Conservation (phyloP, 2,888 invertebrate genomes). For the Brachypterus glaber region DNA sequence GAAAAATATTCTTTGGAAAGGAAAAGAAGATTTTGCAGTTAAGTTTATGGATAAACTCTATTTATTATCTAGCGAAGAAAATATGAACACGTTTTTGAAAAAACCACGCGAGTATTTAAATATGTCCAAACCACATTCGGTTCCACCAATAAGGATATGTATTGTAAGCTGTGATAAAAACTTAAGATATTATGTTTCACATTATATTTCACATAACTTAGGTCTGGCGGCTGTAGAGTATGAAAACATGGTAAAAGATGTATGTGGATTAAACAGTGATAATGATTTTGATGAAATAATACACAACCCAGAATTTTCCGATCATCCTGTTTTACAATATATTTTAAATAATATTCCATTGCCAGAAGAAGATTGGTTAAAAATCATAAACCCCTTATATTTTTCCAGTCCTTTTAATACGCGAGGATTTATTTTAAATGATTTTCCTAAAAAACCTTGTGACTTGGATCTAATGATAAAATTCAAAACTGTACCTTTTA, state of each 20-base stretch:
- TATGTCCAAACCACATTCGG: background rate
- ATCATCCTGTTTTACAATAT: constrained; percentile 37
- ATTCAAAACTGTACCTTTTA: constrained; percentile 46
- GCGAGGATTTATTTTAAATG: constrained; percentile 51
- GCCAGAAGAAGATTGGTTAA: constrained; percentile 38
- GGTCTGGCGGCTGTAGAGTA: constrained; percentile 48
- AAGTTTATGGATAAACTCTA: constrained; percentile 48
- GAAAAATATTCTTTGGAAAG: constrained; percentile 49
- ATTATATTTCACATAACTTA: constrained; percentile 45
- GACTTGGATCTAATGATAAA: constrained; percentile 48
- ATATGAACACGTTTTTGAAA: constrained; percentile 43
- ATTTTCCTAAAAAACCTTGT: constrained; percentile 48
- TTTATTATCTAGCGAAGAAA: constrained; percentile 44
- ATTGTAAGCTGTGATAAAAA: constrained; percentile 45
- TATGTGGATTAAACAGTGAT: constrained; percentile 13
- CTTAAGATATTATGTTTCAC: constrained; percentile 46
- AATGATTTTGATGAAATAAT: constrained; percentile 17
- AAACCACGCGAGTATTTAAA: constrained; percentile 45
- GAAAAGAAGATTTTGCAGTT: constrained; percentile 47
- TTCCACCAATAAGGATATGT: constrained; percentile 8
- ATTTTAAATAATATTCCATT: constrained; percentile 44
- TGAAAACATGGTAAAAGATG: constrained; percentile 27
- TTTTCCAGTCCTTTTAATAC: constrained; percentile 43
- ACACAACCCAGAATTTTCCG: constrained; percentile 7
- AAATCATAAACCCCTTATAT: constrained; percentile 46